A percentile compares a stretch with the other conserved stretches of the same genome.
phyloP scores from a whole-genome alignment of 2,888 invertebrate species.

The Alentia gelatinosa region DNA sequence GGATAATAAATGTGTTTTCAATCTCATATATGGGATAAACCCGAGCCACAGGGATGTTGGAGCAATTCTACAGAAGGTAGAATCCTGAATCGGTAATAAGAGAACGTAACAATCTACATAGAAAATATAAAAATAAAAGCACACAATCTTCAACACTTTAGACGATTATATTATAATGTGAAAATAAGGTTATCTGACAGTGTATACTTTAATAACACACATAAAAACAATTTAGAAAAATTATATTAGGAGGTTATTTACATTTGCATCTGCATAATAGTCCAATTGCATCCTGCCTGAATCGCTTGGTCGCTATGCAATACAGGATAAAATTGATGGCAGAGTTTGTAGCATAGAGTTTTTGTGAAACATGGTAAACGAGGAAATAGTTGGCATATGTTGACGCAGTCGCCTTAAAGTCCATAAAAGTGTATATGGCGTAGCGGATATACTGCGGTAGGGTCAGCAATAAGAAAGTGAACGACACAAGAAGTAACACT shows the following conservation, averaged over 20 bases:
- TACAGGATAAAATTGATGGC: background rate
- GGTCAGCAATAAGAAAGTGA: background rate
- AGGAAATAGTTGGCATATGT: background rate
- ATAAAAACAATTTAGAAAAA: background rate
- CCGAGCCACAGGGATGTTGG: no score
- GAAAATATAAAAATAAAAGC: no score
- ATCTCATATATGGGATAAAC: no score
- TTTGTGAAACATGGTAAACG: background rate
- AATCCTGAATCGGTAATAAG: no score
- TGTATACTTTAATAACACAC: background rate
- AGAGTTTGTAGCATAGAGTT: background rate
- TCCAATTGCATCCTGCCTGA: background rate
- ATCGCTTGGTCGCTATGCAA: background rate
- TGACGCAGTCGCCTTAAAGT: background rate
- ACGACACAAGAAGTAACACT: background rate
- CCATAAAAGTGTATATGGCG: background rate
- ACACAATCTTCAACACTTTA: no score
- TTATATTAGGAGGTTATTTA: background rate
- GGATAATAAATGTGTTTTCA: no score
- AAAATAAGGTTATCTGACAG: background rate
- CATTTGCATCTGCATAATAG: background rate
- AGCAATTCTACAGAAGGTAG: no score
- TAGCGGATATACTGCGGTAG: conserved; percentile 14
- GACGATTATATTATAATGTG: no score
- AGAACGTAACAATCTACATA: no score